phyloP scores from a whole-genome alignment of 1,140 invertebrate genomes.

The Drosophila equinoxialis region DNA sequence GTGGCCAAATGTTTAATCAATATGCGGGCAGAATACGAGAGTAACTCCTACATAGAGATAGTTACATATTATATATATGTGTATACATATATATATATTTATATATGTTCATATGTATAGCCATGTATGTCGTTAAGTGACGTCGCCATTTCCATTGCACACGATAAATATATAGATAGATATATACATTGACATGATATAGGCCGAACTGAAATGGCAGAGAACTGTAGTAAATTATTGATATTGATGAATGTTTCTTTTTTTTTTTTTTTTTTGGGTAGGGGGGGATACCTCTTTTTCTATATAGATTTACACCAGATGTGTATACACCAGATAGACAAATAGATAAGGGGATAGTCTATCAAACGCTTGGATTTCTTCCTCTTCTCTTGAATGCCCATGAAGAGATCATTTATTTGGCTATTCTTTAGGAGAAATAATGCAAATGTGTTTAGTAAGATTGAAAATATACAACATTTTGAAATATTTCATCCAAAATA shows the following conservation, averaged over 20 bases:
- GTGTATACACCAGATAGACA: background rate
- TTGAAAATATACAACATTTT: too few relatives aligned
- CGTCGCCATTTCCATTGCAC: background rate
- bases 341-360: background rate
- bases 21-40: conserved; percentile 57
- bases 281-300: background rate
- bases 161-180: background rate
- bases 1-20: conserved; percentile 79
- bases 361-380: too few relatives aligned
- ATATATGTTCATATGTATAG: background rate
- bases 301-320: background rate
- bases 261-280: too few relatives aligned
- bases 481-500: too few relatives aligned
- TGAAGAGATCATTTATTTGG: too few relatives aligned
- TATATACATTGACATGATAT: conserved; percentile 9
- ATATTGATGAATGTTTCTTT: background rate
- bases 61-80: background rate
- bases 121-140: conserved; percentile 1
- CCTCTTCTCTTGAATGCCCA: background rate
- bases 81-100: background rate
- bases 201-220: background rate
- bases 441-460: too few relatives aligned
- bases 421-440: too few relatives aligned
- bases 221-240: conserved; percentile 4
- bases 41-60: conserved; percentile 5